Evolutionary conservation across 2,888 invertebrate genomes (phyloP), one percentile per base, ranked within the genome.

Genomic region (Drosophila subquinaria): DNA sequence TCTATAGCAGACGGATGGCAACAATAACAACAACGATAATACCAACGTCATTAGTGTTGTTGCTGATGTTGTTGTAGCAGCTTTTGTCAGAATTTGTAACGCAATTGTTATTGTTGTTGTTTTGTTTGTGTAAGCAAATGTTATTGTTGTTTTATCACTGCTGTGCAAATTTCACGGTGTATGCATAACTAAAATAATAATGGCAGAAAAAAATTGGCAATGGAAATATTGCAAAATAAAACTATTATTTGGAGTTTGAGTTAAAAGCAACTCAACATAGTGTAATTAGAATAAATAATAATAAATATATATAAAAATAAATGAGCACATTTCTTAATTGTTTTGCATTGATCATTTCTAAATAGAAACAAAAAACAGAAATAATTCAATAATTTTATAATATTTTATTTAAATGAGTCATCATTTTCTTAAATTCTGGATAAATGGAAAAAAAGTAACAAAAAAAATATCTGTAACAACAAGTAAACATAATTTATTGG

Each of bases 71-170:
- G 63, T 70, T 63, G 88, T 67, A 68, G 59, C 48, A 38, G 43
- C 70, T 81, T 69, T 87, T 84, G 74, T 53, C 63, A 63, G 66
- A 86, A 80, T 80, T 79, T 60, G 59, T 56, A 75, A 38, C 64
- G 57, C 69, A 63, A 50, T 79, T 70, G 57, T 51, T 51, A 43
- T 17, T 55, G 43, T 61, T 77, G 62, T 65, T 69, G 63, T 61
- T 11, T 15, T 57, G 76, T 71, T 79, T 69, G 63, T 72, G 55
- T 69, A 70, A 56, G 77, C 55, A 65, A 69, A 60, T 57, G 52
- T 53, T 65, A 35, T 56, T 55, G 60, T 53, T 77, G 68, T 45
- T 62, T 61, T 63, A 43, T 56, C 75, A 48, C 51, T 60, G 56
- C 36, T 57, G 43, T 79, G 76, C 69, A 69, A 69, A 80, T 64